Base-by-base conservation (phyloP, 2,888 invertebrate genomes). In the Stenolophus ochropezus region DNA sequence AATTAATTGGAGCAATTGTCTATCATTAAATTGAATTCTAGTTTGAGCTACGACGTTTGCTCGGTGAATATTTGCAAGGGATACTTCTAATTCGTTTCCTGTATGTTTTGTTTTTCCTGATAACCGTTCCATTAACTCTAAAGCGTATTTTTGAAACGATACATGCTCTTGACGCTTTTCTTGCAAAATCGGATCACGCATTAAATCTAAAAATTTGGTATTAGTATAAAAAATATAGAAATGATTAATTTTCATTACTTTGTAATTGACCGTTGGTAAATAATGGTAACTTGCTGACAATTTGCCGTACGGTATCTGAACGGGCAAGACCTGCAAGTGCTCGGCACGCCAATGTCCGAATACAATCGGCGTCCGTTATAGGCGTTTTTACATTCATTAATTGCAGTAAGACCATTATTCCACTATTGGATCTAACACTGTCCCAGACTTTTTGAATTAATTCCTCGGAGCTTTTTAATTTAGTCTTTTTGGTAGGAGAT, bases 11-110 rank as follows among this genome's bases (percentile, higher is more conserved):
- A 97, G 93, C 42, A 99, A 90, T 89, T 99, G 98, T 58, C 95
- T 94, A 88, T 97, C 97, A 89, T 98, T 97, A 91, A 96, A 99
- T 86, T 95, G 95, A 82, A 99, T 98, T 83, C 96, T 94, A 0
- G 99, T 99, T 89, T 98, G 97, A 0, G 98, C 98, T 0, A 99
- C 97, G 58, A 99, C 96, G 89, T 97, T 97, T 0, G 98, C 96
- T 89, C 95, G 93, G 86, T 97, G 96, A 87, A 98, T 96, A 87
- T 97, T 97, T 20, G 95, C 95, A 11, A 97, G 90, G 0, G 97
- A 97, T 0, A 96, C 94, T 89, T 96, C 96, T 82, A 96, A 93
- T 88, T 96, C 96, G 25, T 93, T 93, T 20, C 91, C 91, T 85
- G 93, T 93, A 42, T 95, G 93, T 85, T 96, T 96, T n/a, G 94